Conservation (phyloP, 2,797 vertebrate genomes). For the Capromys pilorides region DNA sequence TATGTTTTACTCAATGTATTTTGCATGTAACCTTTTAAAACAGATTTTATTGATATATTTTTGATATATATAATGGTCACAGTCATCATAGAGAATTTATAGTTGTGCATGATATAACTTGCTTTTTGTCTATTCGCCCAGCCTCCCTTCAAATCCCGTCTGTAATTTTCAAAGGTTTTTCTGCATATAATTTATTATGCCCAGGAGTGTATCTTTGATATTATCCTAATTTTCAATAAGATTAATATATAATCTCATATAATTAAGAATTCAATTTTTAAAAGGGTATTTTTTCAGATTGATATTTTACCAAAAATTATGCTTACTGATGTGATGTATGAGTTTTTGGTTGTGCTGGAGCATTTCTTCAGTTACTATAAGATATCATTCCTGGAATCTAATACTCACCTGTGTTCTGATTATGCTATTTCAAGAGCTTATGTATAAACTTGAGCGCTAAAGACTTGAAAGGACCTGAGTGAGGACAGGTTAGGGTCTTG, state of each 20-base stretch:
- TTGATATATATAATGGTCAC: background rate
- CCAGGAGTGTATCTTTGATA: slow-evolving; percentile 35
- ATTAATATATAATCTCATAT: slow-evolving; percentile 46
- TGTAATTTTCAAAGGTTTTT: slow-evolving; percentile 58
- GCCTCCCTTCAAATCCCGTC: background rate
- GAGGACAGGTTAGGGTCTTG: background rate
- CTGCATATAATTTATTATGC: background rate
- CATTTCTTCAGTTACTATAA: background rate
- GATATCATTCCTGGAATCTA: background rate
- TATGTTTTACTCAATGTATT: slow-evolving; percentile 5
- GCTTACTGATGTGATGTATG: slow-evolving; percentile 13
- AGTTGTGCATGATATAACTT: background rate
- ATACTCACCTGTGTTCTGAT: background rate
- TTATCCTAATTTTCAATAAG: slow-evolving; percentile 23
- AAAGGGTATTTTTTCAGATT: background rate
- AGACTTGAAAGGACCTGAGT: background rate
- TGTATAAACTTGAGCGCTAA: background rate
- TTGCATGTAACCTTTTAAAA: background rate
- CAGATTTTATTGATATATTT: background rate
- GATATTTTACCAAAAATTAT: background rate
- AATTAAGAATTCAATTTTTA: slow-evolving; percentile 37
- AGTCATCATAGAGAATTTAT: background rate
- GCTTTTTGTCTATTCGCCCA: background rate
- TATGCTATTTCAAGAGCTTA: slow-evolving; percentile 50
- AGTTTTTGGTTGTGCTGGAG: background rate